These are phyloP conservation scores for Rutpela maculata DNA, from an alignment of 2,888 invertebrate genomes.

Conservation along the genomic window DNA sequence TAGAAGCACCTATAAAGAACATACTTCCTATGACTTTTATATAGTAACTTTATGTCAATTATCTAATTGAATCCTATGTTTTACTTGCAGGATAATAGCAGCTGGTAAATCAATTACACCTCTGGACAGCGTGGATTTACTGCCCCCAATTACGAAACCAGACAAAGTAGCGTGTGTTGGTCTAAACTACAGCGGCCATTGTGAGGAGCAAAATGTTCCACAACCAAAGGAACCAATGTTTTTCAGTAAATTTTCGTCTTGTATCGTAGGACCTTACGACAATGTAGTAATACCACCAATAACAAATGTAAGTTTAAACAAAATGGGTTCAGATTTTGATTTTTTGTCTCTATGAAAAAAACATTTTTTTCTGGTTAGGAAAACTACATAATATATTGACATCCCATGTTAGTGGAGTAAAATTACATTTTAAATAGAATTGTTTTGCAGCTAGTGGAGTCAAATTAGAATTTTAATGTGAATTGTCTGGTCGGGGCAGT, in stretches of 20 bases:
- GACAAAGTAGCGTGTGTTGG: slow-evolving; percentile 92
- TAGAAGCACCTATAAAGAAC: too few relatives aligned
- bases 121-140: slow-evolving; percentile 77
- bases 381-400: too few relatives aligned
- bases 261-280: slow-evolving; percentile 84
- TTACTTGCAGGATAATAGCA: slow-evolving; percentile 74
- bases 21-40: too few relatives aligned
- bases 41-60: neutral
- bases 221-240: slow-evolving; percentile 87
- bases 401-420: too few relatives aligned
- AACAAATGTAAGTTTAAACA: slow-evolving; percentile 76
- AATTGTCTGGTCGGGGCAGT: too few relatives aligned
- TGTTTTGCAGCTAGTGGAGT: too few relatives aligned
- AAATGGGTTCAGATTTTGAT: too few relatives aligned
- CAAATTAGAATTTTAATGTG: too few relatives aligned
- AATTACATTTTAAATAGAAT: too few relatives aligned
- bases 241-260: slow-evolving; percentile 91
- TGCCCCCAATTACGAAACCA: slow-evolving; percentile 86
- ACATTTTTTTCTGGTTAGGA: too few relatives aligned
- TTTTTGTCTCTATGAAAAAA: too few relatives aligned
- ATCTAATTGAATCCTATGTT: neutral
- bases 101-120: slow-evolving; percentile 76
- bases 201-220: slow-evolving; percentile 86
- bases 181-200: slow-evolving; percentile 91
- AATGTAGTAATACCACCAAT: slow-evolving; percentile 79